A percentile compares a stretch with the other conserved stretches of the same genome.
Conservation (phyloP, 2,888 invertebrate species). For the Piscicola geometra region DNA sequence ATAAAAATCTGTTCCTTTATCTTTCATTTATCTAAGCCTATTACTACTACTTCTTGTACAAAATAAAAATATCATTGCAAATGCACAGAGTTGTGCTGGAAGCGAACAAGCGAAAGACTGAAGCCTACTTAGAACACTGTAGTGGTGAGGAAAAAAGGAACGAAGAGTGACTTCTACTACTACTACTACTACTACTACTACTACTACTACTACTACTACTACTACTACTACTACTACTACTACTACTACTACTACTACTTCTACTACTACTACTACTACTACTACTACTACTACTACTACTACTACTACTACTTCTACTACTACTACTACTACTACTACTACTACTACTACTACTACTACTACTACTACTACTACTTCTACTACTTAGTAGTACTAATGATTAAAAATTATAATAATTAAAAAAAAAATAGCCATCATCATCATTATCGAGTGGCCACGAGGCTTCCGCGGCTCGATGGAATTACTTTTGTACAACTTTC, state of each 20-base stretch:
- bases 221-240: neutral
- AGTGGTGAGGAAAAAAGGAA: neutral
- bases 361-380: neutral
- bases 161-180: neutral
- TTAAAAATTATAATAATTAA: too few relatives aligned
- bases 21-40: neutral
- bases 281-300: neutral
- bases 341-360: neutral
- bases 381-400: too few relatives aligned
- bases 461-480: too few relatives aligned
- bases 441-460: too few relatives aligned
- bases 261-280: neutral
- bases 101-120: slow-evolving; percentile 4
- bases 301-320: neutral
- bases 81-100: slow-evolving; percentile 10
- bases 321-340: neutral
- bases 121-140: slow-evolving; percentile 13
- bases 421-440: too few relatives aligned
- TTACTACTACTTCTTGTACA: neutral
- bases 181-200: neutral
- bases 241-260: neutral
- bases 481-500: too few relatives aligned
- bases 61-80: neutral
- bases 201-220: neutral
- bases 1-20: too few relatives aligned